phyloP scores from a whole-genome alignment of 2,797 vertebrate genomes.

The Pempheris klunzingeri region DNA sequence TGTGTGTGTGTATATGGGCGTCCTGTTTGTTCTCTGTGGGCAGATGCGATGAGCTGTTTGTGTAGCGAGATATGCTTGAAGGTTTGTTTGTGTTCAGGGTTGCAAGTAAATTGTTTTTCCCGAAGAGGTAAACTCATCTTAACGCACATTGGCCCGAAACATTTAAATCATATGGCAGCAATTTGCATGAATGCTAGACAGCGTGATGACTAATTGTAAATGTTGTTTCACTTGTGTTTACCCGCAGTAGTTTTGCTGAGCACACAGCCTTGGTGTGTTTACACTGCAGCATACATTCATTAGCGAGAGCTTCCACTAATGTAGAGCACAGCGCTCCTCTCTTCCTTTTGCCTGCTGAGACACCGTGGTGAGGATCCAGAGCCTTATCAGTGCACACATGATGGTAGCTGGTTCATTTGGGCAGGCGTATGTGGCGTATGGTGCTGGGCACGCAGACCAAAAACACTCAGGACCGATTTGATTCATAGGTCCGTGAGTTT shows the following conservation, averaged over 20 bases:
- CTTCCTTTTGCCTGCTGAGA: background rate
- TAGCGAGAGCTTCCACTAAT: conserved; percentile 1
- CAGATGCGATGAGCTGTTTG: conserved; percentile 59
- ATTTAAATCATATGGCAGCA: conserved; percentile 44
- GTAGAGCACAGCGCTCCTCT: background rate
- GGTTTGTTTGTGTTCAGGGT: conserved; percentile 69
- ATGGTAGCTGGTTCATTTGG: background rate
- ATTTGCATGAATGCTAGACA: conserved; percentile 47
- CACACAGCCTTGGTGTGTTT: conserved; percentile 25
- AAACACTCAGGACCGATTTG: background rate
- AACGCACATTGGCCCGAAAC: conserved; percentile 32
- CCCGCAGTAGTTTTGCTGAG: conserved; percentile 50
- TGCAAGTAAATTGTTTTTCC: conserved; percentile 57
- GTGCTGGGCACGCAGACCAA: background rate
- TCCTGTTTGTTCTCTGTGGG: conserved; percentile 50
- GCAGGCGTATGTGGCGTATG: background rate
- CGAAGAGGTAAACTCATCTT: conserved; percentile 55
- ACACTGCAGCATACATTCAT: conserved; percentile 27
- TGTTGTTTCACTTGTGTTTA: conserved; percentile 53
- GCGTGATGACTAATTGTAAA: conserved; percentile 49
- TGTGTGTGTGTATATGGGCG: conserved; percentile 13
- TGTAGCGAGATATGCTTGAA: conserved; percentile 57
- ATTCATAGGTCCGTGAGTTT: background rate
- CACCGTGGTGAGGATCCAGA: background rate
- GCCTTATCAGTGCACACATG: background rate